Percentiles rank a stretch among this genome's conserved stretches.
phyloP scores from a whole-genome alignment of 2,888 invertebrate genomes.

The Hypomecis atomaria region DNA sequence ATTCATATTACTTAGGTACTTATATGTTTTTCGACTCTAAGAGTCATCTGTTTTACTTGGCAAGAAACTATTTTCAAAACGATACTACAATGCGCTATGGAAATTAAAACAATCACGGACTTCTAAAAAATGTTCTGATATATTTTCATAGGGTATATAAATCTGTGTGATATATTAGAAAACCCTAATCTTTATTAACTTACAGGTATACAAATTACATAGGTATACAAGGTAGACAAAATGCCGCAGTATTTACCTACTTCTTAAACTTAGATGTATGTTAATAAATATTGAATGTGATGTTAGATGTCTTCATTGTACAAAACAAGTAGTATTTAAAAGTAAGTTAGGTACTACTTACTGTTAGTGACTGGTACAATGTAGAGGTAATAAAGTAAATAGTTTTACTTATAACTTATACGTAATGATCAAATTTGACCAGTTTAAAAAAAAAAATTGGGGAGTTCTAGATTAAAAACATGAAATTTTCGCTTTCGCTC shows the following conservation, averaged over 20 bases:
- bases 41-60: neutral
- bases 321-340: too few species aligned
- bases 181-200: neutral
- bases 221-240: too few species aligned
- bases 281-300: too few species aligned
- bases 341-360: too few species aligned
- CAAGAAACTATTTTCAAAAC: neutral
- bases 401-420: too few species aligned
- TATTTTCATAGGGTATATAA: neutral
- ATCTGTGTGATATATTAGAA: slow-evolving; percentile 1
- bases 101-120: neutral
- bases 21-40: neutral
- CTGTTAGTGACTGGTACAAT: too few species aligned
- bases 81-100: neutral
- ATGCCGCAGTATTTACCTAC: neutral
- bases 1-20: neutral
- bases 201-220: neutral
- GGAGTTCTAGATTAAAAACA: too few species aligned
- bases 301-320: too few species aligned
- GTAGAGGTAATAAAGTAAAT: too few species aligned
- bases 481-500: too few species aligned
- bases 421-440: too few species aligned
- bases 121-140: neutral
- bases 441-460: too few species aligned
- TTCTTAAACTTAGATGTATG: neutral